Conservation (phyloP, 2,888 invertebrate species). For the Drosophila aldrichi region DNA sequence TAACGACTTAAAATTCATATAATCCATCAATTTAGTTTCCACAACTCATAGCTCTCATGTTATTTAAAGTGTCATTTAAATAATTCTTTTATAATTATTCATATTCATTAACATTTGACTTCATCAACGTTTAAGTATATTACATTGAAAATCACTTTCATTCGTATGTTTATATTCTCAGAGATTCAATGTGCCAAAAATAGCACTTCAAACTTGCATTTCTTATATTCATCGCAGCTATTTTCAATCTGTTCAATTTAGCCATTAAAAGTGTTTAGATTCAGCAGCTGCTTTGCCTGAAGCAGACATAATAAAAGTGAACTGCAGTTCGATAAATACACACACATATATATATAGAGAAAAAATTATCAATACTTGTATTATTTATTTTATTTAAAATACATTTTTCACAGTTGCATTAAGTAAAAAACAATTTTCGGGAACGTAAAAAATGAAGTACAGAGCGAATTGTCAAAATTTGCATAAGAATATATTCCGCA, state of each 20-base stretch:
- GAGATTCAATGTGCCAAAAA: background rate
- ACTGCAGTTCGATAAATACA: background rate
- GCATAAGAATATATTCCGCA: background rate
- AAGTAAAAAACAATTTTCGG: conserved; percentile 8
- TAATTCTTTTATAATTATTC: background rate
- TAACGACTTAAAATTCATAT: background rate
- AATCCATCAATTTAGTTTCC: background rate
- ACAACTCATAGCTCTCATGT: no score
- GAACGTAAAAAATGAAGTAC: conserved; percentile 48
- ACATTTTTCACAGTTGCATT: conserved; percentile 10
- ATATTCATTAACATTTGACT: background rate
- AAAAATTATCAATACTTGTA: background rate
- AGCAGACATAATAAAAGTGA: background rate
- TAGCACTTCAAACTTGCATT: background rate
- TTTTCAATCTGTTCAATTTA: background rate
- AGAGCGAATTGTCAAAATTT: conserved; percentile 21
- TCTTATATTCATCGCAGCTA: background rate
- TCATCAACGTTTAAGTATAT: background rate
- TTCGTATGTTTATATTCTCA: background rate
- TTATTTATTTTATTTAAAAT: conserved; percentile 24
- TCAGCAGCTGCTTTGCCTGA: background rate
- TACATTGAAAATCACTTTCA: background rate
- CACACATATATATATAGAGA: background rate
- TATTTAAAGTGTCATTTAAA: no score
- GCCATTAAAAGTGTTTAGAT: conserved; percentile 5